These are phyloP conservation scores for Epinephelus moara DNA, from an alignment of 2,113 vertebrate genomes.

Conservation along the genomic window DNA sequence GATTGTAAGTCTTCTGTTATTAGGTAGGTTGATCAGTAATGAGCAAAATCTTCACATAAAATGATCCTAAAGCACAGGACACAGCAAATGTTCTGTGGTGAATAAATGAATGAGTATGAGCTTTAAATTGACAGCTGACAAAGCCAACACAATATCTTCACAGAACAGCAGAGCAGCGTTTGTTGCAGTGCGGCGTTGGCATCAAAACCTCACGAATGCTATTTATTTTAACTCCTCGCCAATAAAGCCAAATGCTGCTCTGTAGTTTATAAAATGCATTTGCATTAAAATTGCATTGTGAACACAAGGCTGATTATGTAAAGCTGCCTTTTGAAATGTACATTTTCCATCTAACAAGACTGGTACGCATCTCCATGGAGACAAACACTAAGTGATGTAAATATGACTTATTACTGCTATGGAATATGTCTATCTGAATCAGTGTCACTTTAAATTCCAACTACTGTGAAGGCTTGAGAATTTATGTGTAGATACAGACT, in stretches of 20 bases:
- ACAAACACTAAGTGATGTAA: conserved; percentile 37
- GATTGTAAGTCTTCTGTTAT: conserved; percentile 10
- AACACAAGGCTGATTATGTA: conserved; percentile 26
- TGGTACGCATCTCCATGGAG: not conserved
- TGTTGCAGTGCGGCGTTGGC: not conserved
- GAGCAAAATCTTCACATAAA: conserved; percentile 22
- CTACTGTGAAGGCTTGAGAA: not conserved
- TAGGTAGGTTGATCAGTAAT: not conserved
- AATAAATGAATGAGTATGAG: conserved; percentile 21
- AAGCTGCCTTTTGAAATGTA: conserved; percentile 45
- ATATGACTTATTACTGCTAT: conserved; percentile 41
- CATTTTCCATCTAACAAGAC: conserved; percentile 25
- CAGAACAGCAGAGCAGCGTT: not conserved
- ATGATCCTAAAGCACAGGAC: not conserved
- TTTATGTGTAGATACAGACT: not conserved
- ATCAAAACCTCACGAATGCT: not conserved
- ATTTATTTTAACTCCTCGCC: not conserved
- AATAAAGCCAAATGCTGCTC: not conserved
- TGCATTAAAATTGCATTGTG: conserved; percentile 5
- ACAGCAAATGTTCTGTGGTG: not conserved
- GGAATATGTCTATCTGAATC: conserved; percentile 6
- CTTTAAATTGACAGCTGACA: conserved; percentile 5
- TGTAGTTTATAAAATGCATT: conserved; percentile 26
- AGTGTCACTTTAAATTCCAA: not conserved
- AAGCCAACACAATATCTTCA: not conserved